These are phyloP conservation scores for Cephus runcator DNA, from an alignment of 2,888 invertebrate genomes.

Conservation along the genomic window DNA sequence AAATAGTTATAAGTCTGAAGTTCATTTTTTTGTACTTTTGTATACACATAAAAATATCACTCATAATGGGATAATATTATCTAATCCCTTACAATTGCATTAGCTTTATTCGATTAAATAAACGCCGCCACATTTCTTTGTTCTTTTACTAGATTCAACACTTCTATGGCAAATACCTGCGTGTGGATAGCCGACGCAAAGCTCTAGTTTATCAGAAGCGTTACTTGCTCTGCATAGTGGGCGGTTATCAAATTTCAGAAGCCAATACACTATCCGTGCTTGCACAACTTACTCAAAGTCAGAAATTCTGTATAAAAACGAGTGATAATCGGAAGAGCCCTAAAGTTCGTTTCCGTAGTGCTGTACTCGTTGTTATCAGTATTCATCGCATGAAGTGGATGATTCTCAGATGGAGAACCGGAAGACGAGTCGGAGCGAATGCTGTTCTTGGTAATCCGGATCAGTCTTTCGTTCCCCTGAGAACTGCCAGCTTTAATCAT, in stretches of 20 bases:
- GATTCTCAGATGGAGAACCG: conserved; percentile 73
- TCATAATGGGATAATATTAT: background rate
- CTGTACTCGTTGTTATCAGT: conserved; percentile 70
- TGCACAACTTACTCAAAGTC: conserved; percentile 62
- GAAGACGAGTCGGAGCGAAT: conserved; percentile 69
- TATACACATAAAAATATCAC: background rate
- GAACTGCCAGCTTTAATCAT: conserved; percentile 37
- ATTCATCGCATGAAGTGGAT: conserved; percentile 76
- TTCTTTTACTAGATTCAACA: conserved; percentile 68
- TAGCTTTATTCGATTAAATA: background rate
- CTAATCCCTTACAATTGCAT: background rate
- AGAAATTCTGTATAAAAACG: conserved; percentile 38
- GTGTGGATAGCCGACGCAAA: conserved; percentile 87
- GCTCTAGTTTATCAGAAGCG: conserved; percentile 92
- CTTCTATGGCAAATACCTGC: conserved; percentile 76
- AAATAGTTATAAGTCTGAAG: background rate
- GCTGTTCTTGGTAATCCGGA: conserved; percentile 46
- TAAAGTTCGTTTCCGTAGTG: conserved; percentile 66
- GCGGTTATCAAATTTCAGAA: conserved; percentile 69
- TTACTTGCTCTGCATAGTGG: conserved; percentile 79
- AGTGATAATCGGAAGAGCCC: conserved; percentile 39
- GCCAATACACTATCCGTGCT: conserved; percentile 65
- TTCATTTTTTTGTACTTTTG: background rate
- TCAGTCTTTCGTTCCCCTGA: conserved; percentile 34
- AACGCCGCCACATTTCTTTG: conserved; percentile 31